A percentile compares a stretch with the other conserved stretches of the same genome.
These are phyloP conservation scores for Macquaria ambigua DNA, from an alignment of 2,113 vertebrate species.

Conservation along the genomic window DNA sequence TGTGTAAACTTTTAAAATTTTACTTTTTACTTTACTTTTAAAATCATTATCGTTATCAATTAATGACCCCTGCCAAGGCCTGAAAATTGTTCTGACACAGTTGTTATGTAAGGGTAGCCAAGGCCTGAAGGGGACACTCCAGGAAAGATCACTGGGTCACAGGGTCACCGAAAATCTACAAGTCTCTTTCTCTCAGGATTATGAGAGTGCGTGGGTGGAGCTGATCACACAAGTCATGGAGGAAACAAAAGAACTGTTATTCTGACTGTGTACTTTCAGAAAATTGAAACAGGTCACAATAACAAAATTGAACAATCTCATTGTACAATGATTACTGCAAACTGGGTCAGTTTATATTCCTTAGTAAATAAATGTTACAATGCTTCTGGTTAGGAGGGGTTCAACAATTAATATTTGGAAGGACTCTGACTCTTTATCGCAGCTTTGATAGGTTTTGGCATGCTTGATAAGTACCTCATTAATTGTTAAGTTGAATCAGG, in stretches of 20 bases:
- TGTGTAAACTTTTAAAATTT: neutral
- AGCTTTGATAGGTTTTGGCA: neutral
- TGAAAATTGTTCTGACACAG: neutral
- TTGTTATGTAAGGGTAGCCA: neutral
- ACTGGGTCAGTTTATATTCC: neutral
- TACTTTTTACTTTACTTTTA: neutral
- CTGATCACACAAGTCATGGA: neutral
- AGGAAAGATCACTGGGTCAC: neutral
- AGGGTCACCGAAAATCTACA: neutral
- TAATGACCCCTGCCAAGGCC: neutral
- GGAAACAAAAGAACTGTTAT: neutral
- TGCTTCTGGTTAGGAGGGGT: neutral
- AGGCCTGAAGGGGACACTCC: neutral
- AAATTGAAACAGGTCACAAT: neutral
- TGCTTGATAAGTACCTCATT: neutral
- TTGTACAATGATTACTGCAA: neutral
- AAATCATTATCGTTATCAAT: too few relatives aligned
- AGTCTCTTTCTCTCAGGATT: neutral
- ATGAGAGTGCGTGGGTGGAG: neutral
- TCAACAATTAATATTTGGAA: neutral
- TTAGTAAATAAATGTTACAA: neutral
- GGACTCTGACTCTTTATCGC: neutral
- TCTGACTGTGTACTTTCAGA: neutral
- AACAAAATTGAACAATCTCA: neutral
- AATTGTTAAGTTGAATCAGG: neutral